Evolutionary conservation across 2,113 vertebrate genomes (phyloP), one percentile per base, ranked within the genome.

Genomic region (Melanerpes aurifrons): DNA sequence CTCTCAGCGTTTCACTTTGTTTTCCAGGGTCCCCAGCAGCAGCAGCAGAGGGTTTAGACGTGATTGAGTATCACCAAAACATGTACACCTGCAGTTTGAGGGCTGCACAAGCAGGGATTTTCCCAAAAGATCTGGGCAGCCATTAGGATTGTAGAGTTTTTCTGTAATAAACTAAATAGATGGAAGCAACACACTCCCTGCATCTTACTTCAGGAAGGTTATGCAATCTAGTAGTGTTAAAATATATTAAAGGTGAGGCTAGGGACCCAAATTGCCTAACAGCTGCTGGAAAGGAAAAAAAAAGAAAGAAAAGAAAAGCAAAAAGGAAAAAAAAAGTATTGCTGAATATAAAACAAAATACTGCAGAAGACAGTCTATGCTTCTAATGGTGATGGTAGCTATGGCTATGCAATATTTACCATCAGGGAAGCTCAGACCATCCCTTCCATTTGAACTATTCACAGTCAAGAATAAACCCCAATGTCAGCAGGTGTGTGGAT

Each of bases 401-500:
- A 29, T 13, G 57, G 35, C 24, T 70, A 25, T 61, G 57, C 59
- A 87, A 59, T 56, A 92, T 58, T 79, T 73, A 57, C 53, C 6
- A 13, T 28, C 3, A 2, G 22, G 66, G 28, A 95, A 74, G 53
- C 35, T 73, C 32, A 3, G 28, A 57, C 31, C 6, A 59, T 18
- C 12, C 31, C 68, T 85, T 87, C 28, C 31, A 62, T 70, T 87
- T 89, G 31, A 85, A 29, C 37, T 63, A 16, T 9, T 93, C 56
- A 66, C 15, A 68, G 68, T 48, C 25, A 82, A 57, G 43, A 77
- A 79, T 22, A 68, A 87, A 71, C 17, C 17, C 84, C 45, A 29
- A 22, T 8, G 16, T 68, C 57, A 82, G 48, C 3, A 32, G 9
- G 29, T 29, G 43, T 18, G 71, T 0, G 0, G 17, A 29, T 59